Base-by-base conservation (phyloP, 2,113 vertebrate species). In the human (Homo sapiens) region DNA sequence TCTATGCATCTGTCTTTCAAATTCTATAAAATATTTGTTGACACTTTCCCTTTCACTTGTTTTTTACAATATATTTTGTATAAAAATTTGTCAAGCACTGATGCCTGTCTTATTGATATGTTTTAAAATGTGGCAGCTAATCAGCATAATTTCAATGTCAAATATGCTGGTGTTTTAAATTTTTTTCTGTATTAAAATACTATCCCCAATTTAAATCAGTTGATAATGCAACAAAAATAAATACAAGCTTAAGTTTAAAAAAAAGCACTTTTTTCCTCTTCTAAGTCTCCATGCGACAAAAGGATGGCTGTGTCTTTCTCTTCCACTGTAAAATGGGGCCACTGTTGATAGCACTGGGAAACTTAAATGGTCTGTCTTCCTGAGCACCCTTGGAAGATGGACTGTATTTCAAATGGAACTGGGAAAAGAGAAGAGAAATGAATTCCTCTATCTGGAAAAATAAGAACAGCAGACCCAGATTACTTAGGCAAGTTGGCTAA, bases 1-100 rank as follows among this genome's bases (percentile, higher is more conserved):
- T 97, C 92, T 97, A 61, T 92, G 55, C 89, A 87, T 95, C 96
- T 97, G 12, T 96, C 78, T 93, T 96, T 84, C 43, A 95, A 89
- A 96, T 97, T 97, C 97, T 97, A 30, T 57, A 96, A 82, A 72
- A 97, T 96, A 95, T 98, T 95, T 97, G 59, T 96, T 97, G 97
- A 97, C 68, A 90, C 88, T 96, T 98, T 79, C 2, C 25, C 35
- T 98, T 97, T 93, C 12, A 86, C 87, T 96, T 98, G 78, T 50
- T 88, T 30, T 92, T 90, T 88, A 81, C 1, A 52, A 18, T 87
- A 86, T 1, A 81, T 84, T 86, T 83, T 87, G 72, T 66, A 16
- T 66, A 81, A 80, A 97, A 98, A 55, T 48, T 79, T 94, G 75
- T 92, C 94, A 94, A 5, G 76, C 27, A 78, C 5, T 83, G 86